Percentiles rank a stretch among this genome's conserved stretches.
Evolutionary conservation across 2,888 invertebrate species (phyloP).

Genomic region (Chouioia cunea): DNA sequence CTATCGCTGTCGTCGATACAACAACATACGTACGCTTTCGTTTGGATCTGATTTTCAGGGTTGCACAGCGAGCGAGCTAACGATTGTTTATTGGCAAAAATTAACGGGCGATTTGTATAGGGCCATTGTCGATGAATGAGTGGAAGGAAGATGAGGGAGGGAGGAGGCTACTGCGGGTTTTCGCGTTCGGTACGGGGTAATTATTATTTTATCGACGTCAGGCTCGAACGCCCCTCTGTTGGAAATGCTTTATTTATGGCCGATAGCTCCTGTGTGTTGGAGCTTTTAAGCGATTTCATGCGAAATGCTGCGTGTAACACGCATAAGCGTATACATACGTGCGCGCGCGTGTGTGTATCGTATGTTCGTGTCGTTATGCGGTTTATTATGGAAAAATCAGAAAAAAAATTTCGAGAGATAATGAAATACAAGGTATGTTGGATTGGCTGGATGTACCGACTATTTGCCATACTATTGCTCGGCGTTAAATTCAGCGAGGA

Average conservation of each 20-base stretch:
- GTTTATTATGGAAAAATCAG: constrained; percentile 45
- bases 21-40: constrained; percentile 22
- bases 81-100: constrained; percentile 67
- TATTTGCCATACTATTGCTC: constrained; percentile 42
- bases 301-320: constrained; percentile 21
- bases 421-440: constrained; percentile 17
- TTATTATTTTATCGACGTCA: constrained; percentile 63
- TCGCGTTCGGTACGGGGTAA: constrained; percentile 46
- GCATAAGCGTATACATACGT: too few species aligned
- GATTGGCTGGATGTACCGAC: constrained; percentile 36
- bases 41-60: constrained; percentile 11
- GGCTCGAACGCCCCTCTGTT: constrained; percentile 24
- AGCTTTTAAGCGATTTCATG: constrained; percentile 37
- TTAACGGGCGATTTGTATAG: constrained; percentile 64
- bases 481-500: constrained; percentile 26
- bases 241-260: constrained; percentile 38
- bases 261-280: constrained; percentile 6
- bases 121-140: constrained; percentile 56
- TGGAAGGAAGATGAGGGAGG: not conserved
- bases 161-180: not conserved
- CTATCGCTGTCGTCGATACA: too few species aligned
- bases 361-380: constrained; percentile 29
- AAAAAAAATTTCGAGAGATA: not conserved
- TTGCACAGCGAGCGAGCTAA: constrained; percentile 14
- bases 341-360: too few species aligned